These are phyloP conservation scores for Lindbergichthys nudifrons DNA, from an alignment of 2,797 vertebrate genomes.

Conservation along the genomic window DNA sequence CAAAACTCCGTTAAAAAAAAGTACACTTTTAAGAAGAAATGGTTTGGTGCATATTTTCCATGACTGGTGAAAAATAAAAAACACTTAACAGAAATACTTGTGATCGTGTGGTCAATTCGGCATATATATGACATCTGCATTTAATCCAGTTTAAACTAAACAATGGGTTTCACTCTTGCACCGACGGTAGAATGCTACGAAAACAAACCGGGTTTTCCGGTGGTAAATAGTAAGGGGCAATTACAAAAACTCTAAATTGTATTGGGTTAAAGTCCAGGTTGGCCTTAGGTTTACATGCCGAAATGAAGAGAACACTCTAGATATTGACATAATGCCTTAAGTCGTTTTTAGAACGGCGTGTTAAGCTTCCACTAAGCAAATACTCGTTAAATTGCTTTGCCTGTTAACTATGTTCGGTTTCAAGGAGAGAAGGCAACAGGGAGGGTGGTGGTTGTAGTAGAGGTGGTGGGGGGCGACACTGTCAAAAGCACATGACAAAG, in stretches of 20 bases:
- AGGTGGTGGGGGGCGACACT: constrained; percentile 3
- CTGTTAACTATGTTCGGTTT: neutral
- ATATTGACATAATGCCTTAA: rapidly evolving
- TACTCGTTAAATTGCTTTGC: neutral
- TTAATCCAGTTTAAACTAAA: neutral
- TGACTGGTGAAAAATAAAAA: rapidly evolving
- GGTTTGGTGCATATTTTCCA: rapidly evolving
- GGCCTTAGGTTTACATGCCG: constrained; percentile 2
- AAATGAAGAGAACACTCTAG: neutral
- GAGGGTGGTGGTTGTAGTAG: constrained; percentile 10
- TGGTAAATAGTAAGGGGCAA: neutral
- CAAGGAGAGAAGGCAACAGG: neutral
- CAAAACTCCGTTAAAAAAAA: constrained; percentile 9
- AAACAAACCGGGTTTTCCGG: constrained; percentile 12
- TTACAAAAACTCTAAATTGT: constrained; percentile 15
- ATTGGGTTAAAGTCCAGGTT: neutral
- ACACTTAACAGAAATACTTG: rapidly evolving
- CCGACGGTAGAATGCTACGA: neutral
- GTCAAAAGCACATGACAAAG: constrained; percentile 67
- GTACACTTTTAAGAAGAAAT: neutral
- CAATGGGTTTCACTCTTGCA: neutral
- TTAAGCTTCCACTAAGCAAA: neutral
- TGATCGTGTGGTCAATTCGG: constrained; percentile 21
- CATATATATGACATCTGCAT: neutral
- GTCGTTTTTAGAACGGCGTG: rapidly evolving